These are phyloP conservation scores for Barypeithes pellucidus DNA, from an alignment of 2,888 invertebrate species.

Conservation along the genomic window DNA sequence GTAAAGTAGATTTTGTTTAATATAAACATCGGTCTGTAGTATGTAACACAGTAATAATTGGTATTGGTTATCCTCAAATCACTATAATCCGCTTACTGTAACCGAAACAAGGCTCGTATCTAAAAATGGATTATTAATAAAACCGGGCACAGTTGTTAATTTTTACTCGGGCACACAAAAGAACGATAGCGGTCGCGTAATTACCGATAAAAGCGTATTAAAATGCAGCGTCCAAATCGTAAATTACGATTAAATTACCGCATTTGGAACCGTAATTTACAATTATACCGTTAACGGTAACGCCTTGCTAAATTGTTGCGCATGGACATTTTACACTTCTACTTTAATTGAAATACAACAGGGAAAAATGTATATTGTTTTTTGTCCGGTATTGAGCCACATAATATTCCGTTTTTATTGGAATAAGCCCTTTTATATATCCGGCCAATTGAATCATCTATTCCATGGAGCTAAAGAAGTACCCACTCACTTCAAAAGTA, in stretches of 20 bases:
- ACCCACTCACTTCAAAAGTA: too few species aligned
- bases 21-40: too few species aligned
- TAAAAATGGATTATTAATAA: constrained; percentile 32
- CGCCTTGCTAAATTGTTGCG: constrained; percentile 38
- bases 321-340: neutral
- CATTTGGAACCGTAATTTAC: constrained; percentile 40
- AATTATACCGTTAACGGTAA: constrained; percentile 46
- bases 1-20: too few species aligned
- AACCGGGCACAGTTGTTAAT: constrained; percentile 36
- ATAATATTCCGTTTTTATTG: too few species aligned
- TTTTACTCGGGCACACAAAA: constrained; percentile 32
- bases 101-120: neutral
- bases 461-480: too few species aligned
- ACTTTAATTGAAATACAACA: constrained; percentile 1
- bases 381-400: too few species aligned
- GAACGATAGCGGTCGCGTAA: constrained; percentile 40
- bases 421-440: too few species aligned
- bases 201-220: constrained; percentile 50
- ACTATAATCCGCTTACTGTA: constrained; percentile 21
- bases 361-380: neutral
- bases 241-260: constrained; percentile 49
- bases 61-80: neutral
- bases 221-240: constrained; percentile 43
- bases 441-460: too few species aligned
- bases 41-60: neutral